phyloP scores from a whole-genome alignment of 2,797 vertebrate genomes.

The Danio aesculapii region DNA sequence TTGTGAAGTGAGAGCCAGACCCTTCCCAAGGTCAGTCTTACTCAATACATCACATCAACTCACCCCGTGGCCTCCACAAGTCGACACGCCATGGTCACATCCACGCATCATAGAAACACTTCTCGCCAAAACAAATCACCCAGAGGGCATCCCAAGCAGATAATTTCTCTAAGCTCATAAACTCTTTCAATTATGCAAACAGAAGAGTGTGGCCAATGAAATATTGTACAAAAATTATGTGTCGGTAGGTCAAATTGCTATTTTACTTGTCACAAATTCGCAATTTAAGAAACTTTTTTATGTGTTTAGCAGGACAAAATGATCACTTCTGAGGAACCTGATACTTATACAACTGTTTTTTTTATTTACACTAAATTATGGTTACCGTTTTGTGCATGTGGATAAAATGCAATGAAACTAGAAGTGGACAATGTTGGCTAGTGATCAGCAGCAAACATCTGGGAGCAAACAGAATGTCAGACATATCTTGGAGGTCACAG shows the following conservation, averaged over 20 bases:
- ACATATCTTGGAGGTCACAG: slow-evolving; percentile 23
- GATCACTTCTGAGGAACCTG: background rate
- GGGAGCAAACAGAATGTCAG: background rate
- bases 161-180: slow-evolving; percentile 45
- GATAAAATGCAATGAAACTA: background rate
- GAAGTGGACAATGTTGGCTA: slow-evolving; percentile 8
- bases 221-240: slow-evolving; percentile 49
- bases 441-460: slow-evolving; percentile 10
- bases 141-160: slow-evolving; percentile 18
- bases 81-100: slow-evolving; percentile 49
- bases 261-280: slow-evolving; percentile 22
- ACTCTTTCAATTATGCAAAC: slow-evolving; percentile 39
- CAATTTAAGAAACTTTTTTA: background rate
- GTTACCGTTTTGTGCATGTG: background rate
- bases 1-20: slow-evolving; percentile 39
- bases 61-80: slow-evolving; percentile 39
- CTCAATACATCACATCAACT: slow-evolving; percentile 56
- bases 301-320: background rate
- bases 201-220: slow-evolving; percentile 64
- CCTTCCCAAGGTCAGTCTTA: slow-evolving; percentile 55
- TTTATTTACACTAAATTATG: background rate
- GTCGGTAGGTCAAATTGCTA: slow-evolving; percentile 73
- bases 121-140: slow-evolving; percentile 55
- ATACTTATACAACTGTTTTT: background rate
- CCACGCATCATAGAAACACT: slow-evolving; percentile 35